Evolutionary conservation across 2,797 vertebrate genomes (phyloP).

Genomic region (Esox lucius): DNA sequence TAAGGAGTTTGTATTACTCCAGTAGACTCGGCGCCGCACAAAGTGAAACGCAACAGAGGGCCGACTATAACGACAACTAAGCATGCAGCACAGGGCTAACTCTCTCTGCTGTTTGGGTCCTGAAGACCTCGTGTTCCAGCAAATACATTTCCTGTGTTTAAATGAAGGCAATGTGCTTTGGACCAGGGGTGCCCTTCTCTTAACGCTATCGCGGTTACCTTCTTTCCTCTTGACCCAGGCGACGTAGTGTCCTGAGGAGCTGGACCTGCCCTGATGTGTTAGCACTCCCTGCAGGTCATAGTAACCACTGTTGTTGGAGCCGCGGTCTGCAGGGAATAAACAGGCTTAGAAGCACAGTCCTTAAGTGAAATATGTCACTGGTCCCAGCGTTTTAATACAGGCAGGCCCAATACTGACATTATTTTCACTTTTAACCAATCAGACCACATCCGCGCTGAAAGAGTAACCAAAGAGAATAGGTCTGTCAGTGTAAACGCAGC

Average conservation of each 20-base stretch:
- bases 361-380: not conserved
- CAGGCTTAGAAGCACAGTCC: not conserved
- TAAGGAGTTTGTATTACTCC: not conserved
- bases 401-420: too few relatives aligned
- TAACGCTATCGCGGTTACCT: slow-evolving; percentile 71
- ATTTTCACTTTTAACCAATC: too few relatives aligned
- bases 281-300: slow-evolving; percentile 96
- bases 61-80: not conserved
- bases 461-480: too few relatives aligned
- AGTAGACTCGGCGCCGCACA: not conserved
- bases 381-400: too few relatives aligned
- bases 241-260: slow-evolving; percentile 97
- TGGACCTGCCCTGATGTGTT: slow-evolving; percentile 97
- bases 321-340: slow-evolving; percentile 77
- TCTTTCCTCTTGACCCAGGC: slow-evolving; percentile 99
- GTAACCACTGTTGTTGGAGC: slow-evolving; percentile 97
- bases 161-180: too few relatives aligned
- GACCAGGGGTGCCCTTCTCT: not conserved
- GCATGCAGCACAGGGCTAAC: not conserved
- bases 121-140: not conserved
- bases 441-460: too few relatives aligned
- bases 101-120: not conserved
- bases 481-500: not conserved
- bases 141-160: not conserved
- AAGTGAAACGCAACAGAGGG: not conserved